phyloP scores from a whole-genome alignment of 1,140 invertebrate genomes.

The Centruroides vittatus region DNA sequence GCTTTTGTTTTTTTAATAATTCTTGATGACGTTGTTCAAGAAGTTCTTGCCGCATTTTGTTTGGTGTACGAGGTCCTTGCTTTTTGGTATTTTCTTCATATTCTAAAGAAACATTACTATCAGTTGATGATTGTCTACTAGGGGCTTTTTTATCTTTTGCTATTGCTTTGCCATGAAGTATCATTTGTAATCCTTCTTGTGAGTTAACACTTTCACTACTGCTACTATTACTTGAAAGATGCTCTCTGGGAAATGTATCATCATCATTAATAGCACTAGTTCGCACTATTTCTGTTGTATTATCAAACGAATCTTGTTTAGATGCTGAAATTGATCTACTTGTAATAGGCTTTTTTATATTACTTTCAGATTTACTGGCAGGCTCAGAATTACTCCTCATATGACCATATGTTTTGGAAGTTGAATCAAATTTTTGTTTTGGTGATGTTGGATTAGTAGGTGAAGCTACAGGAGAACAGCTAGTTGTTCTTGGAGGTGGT shows the following conservation, averaged over 20 bases:
- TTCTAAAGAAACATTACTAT: no score
- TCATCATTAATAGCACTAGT: conserved; percentile 1
- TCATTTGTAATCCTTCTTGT: conserved; percentile 41
- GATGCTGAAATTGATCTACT: no score
- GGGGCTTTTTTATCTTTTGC: no score
- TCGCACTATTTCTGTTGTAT: no score
- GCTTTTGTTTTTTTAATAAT: conserved; percentile 64
- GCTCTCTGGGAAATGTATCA: conserved; percentile 14
- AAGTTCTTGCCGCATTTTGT: conserved; percentile 45
- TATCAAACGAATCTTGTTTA: no score
- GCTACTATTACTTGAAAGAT: conserved; percentile 39
- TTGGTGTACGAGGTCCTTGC: background rate
- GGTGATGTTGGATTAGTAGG: conserved; percentile 44
- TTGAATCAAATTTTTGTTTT: no score
- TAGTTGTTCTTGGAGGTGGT: conserved; percentile 67
- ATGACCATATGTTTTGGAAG: no score
- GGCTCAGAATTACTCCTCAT: no score
- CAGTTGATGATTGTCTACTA: no score
- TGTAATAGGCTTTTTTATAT: no score
- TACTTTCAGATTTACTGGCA: no score
- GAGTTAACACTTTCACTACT: conserved; percentile 60
- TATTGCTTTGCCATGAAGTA: conserved; percentile 4
- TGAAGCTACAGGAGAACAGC: conserved; percentile 62
- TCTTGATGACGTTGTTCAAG: conserved; percentile 73
- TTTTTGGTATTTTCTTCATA: no score